Evolutionary conservation across 2,113 vertebrate genomes (phyloP).

Genomic region (Monopterus albus): DNA sequence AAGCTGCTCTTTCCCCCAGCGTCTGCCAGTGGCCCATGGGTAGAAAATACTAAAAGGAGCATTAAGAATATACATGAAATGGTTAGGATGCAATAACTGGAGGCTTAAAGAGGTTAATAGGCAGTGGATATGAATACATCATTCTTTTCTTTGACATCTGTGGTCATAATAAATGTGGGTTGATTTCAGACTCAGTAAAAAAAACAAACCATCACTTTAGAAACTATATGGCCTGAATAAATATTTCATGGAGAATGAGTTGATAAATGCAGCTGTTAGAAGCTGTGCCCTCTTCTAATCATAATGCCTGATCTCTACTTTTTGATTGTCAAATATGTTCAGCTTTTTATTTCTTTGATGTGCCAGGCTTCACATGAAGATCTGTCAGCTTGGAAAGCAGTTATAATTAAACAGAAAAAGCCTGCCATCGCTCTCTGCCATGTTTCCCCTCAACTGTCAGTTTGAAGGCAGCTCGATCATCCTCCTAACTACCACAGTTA

Average conservation of each 20-base stretch:
- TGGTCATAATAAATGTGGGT: neutral
- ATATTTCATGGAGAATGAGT: conserved; percentile 13
- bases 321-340: conserved; percentile 11
- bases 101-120: conserved; percentile 45
- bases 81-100: conserved; percentile 40
- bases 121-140: conserved; percentile 35
- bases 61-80: conserved; percentile 60
- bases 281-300: conserved; percentile 3
- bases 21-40: conserved; percentile 39
- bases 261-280: conserved; percentile 7
- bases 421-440: conserved; percentile 5
- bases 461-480: conserved; percentile 41
- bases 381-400: neutral
- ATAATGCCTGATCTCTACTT: conserved; percentile 4
- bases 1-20: conserved; percentile 50
- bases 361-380: conserved; percentile 22
- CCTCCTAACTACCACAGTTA: conserved; percentile 39
- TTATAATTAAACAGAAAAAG: conserved; percentile 4
- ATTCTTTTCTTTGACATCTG: neutral
- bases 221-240: neutral
- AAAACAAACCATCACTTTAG: conserved; percentile 12
- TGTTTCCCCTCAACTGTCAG: conserved; percentile 37
- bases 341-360: conserved; percentile 25
- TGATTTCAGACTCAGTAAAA: neutral
- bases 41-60: conserved; percentile 52